These are phyloP conservation scores for Oophaga pumilio DNA, from an alignment of 2,113 vertebrate genomes.

Conservation along the genomic window DNA sequence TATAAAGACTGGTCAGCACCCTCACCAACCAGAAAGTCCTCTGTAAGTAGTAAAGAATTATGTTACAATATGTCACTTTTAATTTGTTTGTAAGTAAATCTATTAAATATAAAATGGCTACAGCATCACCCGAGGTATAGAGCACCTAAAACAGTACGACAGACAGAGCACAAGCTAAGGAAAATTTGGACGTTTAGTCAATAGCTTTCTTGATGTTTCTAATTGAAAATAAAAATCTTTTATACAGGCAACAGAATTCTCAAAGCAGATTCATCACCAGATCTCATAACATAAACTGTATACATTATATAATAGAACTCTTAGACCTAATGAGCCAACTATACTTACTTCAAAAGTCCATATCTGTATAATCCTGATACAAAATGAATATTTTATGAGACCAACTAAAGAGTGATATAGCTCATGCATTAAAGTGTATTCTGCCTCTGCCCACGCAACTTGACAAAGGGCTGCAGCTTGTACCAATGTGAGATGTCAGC, in stretches of 20 bases:
- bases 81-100: background rate
- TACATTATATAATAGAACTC: too few species aligned
- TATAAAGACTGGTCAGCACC: slow-evolving; percentile 80
- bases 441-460: too few species aligned
- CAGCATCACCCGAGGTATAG: background rate
- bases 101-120: background rate
- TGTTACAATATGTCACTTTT: background rate
- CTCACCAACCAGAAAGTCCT: slow-evolving; percentile 83
- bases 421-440: too few species aligned
- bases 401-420: too few species aligned
- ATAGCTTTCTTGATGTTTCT: background rate
- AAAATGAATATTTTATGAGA: too few species aligned
- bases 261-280: background rate
- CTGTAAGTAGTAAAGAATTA: slow-evolving; percentile 63
- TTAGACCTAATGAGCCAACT: too few species aligned
- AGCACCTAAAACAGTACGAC: background rate
- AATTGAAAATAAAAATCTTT: background rate
- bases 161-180: background rate
- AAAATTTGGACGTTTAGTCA: background rate
- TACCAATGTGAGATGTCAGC: too few species aligned
- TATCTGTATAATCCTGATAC: too few species aligned
- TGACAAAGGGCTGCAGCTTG: too few species aligned
- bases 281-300: too few species aligned
- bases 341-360: too few species aligned
- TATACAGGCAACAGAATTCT: background rate